A percentile compares a stretch with the other conserved stretches of the same genome.
Conservation (phyloP, 2,113 vertebrate genomes). For the Tauraco erythrolophus region DNA sequence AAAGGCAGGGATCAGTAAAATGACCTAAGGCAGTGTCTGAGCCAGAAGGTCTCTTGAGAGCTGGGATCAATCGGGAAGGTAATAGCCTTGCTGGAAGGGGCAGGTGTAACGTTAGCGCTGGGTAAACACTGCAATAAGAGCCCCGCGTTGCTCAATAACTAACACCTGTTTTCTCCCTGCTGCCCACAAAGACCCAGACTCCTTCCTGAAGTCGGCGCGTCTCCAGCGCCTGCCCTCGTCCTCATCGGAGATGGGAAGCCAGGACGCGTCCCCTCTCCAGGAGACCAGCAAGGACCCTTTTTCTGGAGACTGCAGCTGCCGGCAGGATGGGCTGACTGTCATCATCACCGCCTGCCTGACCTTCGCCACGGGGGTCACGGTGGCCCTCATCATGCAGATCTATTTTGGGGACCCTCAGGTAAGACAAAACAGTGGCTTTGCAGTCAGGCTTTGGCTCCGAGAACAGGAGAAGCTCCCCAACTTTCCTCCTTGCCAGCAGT, state of each 20-base stretch:
- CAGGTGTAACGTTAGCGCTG: neutral
- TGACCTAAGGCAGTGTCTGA: neutral
- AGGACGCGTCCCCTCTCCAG: slow-evolving; percentile 84
- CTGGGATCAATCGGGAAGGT: neutral
- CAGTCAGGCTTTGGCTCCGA: neutral
- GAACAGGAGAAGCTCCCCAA: neutral
- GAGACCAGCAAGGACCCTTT: slow-evolving; percentile 95
- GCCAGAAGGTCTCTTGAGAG: neutral
- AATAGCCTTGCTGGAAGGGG: neutral
- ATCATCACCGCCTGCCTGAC: slow-evolving; percentile 97
- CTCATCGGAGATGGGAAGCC: slow-evolving; percentile 92
- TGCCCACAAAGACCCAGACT: slow-evolving; percentile 88
- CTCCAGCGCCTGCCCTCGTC: slow-evolving; percentile 96
- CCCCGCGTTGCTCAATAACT: neutral
- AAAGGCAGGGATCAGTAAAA: slow-evolving; percentile 3
- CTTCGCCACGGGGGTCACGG: slow-evolving; percentile 91
- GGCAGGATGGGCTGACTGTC: slow-evolving; percentile 91
- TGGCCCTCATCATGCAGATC: slow-evolving; percentile 97
- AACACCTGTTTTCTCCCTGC: neutral
- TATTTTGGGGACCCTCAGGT: slow-evolving; percentile 98
- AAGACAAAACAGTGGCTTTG: neutral
- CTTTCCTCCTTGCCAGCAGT: neutral
- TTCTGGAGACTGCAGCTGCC: slow-evolving; percentile 89
- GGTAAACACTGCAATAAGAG: slow-evolving; percentile 16
- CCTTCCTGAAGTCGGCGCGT: slow-evolving; percentile 91